Evolutionary conservation across 2,113 vertebrate species (phyloP), one percentile per base, ranked within the genome.

Genomic region (Ibidorhyncha struthersii): DNA sequence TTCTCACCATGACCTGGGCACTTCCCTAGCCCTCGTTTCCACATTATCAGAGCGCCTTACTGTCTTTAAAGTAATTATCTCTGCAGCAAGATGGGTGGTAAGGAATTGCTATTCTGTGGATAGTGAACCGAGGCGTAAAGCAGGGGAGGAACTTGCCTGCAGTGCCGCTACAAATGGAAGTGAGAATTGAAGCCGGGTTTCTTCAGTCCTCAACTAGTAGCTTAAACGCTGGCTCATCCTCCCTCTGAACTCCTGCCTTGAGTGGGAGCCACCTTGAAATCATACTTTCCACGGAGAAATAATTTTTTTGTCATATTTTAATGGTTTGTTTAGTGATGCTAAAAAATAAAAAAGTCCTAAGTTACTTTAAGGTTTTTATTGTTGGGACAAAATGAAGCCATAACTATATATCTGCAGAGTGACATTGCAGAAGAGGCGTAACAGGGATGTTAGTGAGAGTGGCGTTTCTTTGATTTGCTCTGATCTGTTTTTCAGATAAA

Each of bases 401-500:
- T 66, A 66, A 41, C 40, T 72, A 7, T n/a, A 2, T 61, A 4
- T 63, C 17, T 80, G 41, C 40, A 59, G 49, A 41, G 49, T 34
- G 58, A 26, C 43, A 2, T 14, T 53, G n/a, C 34, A 55, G 91
- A 56, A 61, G n/a, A 65, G 30, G 7, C 43, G 63, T 43, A 3
- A 14, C 0, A 5, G 36, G 29, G 38, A 9, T 3, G 2, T 40
- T 38, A 50, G 32, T 4, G 9, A 62, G 40, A 26, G 43, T 30
- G 45, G 16, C 77, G 45, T 80, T 32, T 69, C 43, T 49, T 13
- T 93, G 83, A 96, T 73, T 53, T 81, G 17, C 59, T 82, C 25
- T 50, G 92, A 6, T 90, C 50, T 93, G 12, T 83, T 88, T 96
- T 97, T 12, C 97, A 99, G 98, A 99, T 99, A 86, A 99, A 98